phyloP scores from a whole-genome alignment of 2,113 vertebrate genomes.

The Rhinolophus sinicus region DNA sequence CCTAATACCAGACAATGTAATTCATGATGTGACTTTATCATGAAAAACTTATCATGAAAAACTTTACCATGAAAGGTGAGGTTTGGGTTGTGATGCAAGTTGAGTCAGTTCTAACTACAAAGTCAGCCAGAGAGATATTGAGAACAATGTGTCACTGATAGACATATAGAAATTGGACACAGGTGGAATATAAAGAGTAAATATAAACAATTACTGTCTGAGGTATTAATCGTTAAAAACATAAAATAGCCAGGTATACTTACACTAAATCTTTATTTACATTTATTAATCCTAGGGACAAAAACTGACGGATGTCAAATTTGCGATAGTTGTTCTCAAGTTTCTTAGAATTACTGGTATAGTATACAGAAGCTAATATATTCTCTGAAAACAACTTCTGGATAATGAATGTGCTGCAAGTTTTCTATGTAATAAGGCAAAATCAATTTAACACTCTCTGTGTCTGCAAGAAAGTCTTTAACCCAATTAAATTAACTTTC shows the following conservation, averaged over 20 bases:
- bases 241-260: not conserved
- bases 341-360: not conserved
- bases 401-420: not conserved
- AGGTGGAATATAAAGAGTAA: not conserved
- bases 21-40: not conserved
- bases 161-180: not conserved
- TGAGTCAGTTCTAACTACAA: not conserved
- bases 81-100: not conserved
- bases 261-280: not conserved
- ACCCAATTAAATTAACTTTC: constrained; percentile 63
- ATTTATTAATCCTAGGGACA: not conserved
- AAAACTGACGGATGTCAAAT: not conserved
- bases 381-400: constrained; percentile 10
- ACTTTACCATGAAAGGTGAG: not conserved
- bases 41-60: not conserved
- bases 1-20: not conserved
- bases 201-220: not conserved
- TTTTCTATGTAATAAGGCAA: constrained; percentile 58
- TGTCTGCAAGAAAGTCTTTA: constrained; percentile 61
- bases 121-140: not conserved
- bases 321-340: not conserved
- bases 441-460: constrained; percentile 56
- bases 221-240: not conserved
- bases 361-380: not conserved
- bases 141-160: not conserved